These are phyloP conservation scores for Tauraco hartlaubi DNA, from an alignment of 2,797 vertebrate genomes.

Conservation along the genomic window DNA sequence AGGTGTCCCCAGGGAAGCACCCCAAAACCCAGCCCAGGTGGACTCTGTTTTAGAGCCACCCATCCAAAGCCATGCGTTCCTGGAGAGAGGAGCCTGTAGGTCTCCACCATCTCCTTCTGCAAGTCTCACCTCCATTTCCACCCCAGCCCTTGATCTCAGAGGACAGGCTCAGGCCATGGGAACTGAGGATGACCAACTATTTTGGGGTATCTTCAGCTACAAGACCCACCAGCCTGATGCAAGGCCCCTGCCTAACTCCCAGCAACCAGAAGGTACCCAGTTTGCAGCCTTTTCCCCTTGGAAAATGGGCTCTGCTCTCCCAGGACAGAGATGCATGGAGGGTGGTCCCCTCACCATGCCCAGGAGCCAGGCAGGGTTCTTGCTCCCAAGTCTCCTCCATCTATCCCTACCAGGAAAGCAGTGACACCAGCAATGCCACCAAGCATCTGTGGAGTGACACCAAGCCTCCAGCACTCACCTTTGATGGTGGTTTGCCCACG, in stretches of 20 bases:
- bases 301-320: not conserved
- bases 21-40: not conserved
- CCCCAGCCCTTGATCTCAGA: not conserved
- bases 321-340: not conserved
- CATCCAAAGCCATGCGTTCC: not conserved
- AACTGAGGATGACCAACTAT: not conserved
- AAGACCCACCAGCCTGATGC: not conserved
- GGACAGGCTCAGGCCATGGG: not conserved
- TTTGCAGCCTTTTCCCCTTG: not conserved
- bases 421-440: not conserved
- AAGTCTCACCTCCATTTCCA: not conserved
- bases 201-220: not conserved
- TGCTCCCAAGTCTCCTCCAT: not conserved
- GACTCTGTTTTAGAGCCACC: not conserved
- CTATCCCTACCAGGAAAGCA: not conserved
- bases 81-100: not conserved
- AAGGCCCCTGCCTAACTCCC: not conserved
- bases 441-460: not conserved
- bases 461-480: constrained; percentile 74
- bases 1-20: not conserved
- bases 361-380: not conserved
- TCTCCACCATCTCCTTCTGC: not conserved
- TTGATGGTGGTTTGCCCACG: constrained; percentile 91
- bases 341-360: too few species aligned
- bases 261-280: not conserved